These are phyloP conservation scores for Chymomyza caudatula DNA, from an alignment of 2,888 invertebrate species.

Conservation along the genomic window DNA sequence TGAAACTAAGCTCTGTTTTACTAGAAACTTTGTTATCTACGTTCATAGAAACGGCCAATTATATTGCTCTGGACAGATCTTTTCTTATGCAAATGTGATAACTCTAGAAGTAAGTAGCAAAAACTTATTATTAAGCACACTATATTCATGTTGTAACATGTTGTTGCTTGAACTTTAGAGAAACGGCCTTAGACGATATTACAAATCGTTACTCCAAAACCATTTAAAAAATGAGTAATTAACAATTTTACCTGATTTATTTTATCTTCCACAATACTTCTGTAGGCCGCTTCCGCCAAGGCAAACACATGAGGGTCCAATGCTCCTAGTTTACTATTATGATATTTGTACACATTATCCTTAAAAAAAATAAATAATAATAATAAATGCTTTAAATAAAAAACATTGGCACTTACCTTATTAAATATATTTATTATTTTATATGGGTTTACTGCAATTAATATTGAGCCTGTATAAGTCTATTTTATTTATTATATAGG, in stretches of 20 bases:
- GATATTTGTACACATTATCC: conserved; percentile 90
- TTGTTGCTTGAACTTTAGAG: too few species aligned
- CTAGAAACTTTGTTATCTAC: too few species aligned
- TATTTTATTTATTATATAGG: conserved; percentile 71
- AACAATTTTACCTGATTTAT: conserved; percentile 72
- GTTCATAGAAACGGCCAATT: too few species aligned
- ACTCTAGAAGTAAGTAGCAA: too few species aligned
- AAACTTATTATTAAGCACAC: too few species aligned
- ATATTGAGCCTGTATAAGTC: conserved; percentile 95
- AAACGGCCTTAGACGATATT: too few species aligned
- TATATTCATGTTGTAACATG: too few species aligned
- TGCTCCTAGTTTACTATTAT: conserved; percentile 88
- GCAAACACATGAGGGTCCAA: conserved; percentile 94
- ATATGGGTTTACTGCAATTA: conserved; percentile 96
- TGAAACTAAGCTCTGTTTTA: neutral
- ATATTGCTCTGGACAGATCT: too few species aligned
- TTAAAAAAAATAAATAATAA: conserved; percentile 77
- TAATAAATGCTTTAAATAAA: neutral
- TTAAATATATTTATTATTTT: conserved; percentile 93
- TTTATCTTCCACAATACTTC: conserved; percentile 74
- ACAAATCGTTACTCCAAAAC: too few species aligned
- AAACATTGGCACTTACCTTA: conserved; percentile 83
- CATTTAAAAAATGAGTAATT: too few species aligned
- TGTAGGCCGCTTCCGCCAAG: conserved; percentile 91
- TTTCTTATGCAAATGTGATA: too few species aligned